Base-by-base conservation (phyloP, 1,140 invertebrate species). In the Mylabris phalerata region DNA sequence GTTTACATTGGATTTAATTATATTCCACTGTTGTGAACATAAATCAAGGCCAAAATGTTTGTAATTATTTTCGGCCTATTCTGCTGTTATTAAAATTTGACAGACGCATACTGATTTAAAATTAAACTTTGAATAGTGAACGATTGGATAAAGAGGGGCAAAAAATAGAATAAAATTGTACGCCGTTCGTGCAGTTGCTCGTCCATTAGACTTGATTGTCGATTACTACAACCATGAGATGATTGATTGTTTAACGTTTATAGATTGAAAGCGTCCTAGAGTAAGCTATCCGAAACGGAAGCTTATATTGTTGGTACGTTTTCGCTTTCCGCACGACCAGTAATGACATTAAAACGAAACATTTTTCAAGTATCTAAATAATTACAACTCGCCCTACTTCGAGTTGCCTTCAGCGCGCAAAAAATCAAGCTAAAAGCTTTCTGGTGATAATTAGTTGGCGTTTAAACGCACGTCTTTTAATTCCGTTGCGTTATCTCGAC, bases 191-290 rank as follows among this genome's bases (percentile, higher is more conserved):
- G 19, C 19, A 19, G 19, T 19, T 19, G 19, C 19, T 19, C 19
- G 55, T 60, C 58, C 58, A 60, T 60, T 60, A 60, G 51, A 51
- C 50, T 55, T 54, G 55, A 55, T 60, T 54, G 58, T 55, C 50
- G 58, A 60, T 55, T 60, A 60, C 51, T 60, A 60, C 19, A 19
- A 19, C 55, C 55, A 60, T 55, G 43, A 60, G 55, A 60, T 60
- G 58, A 60, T 60, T 60, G 58, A 60, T 60, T 19, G 32, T 32
- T 7, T 7, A 32, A 32, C 32, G 32, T 7, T 32, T 32, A 19
- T 19, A 19, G 19, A 19, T 19, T 19, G 19, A 19, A 19, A 60
- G 48, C 58, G 43, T 45, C 44, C 42, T 46, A 54, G 51, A 54
- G 45, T 54, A 42, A 54, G 51, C 51, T 52, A 11, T 43, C 41